Evolutionary conservation across 1,140 invertebrate genomes (phyloP).

Genomic region (Drosophila pandora): DNA sequence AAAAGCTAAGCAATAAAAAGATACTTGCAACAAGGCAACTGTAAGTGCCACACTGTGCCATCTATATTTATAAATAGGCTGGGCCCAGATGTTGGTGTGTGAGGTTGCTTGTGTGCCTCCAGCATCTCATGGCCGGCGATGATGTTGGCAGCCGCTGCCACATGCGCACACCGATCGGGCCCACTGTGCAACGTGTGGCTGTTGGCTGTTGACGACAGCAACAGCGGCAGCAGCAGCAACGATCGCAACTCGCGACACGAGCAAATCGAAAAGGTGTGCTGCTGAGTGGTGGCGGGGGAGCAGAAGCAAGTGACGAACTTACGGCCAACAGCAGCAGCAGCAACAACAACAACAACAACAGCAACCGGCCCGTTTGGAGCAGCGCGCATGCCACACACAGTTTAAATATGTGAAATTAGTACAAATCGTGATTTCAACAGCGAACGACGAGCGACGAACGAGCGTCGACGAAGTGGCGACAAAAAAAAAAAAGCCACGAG

Average conservation of each 20-base stretch:
- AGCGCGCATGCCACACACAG: slow-evolving; percentile 83
- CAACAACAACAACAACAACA: slow-evolving; percentile 61
- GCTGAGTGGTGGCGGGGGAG: slow-evolving; percentile 38
- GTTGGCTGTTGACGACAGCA: slow-evolving; percentile 72
- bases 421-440: slow-evolving; percentile 84
- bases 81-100: slow-evolving; percentile 17
- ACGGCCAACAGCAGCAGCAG: slow-evolving; percentile 69
- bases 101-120: slow-evolving; percentile 20
- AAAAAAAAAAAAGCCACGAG: slow-evolving; percentile 37
- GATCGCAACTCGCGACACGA: slow-evolving; percentile 69
- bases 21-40: slow-evolving; percentile 21
- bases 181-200: slow-evolving; percentile 79
- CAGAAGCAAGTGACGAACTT: slow-evolving; percentile 78
- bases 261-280: slow-evolving; percentile 69
- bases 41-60: slow-evolving; percentile 24
- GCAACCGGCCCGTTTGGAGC: slow-evolving; percentile 78
- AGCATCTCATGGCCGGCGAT: slow-evolving; percentile 44
- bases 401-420: slow-evolving; percentile 84
- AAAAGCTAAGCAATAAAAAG: not conserved
- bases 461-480: slow-evolving; percentile 73
- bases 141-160: slow-evolving; percentile 61
- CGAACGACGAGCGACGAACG: slow-evolving; percentile 79
- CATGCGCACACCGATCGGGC: slow-evolving; percentile 61
- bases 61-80: slow-evolving; percentile 41
- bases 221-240: slow-evolving; percentile 52